Evolutionary conservation across 2,797 vertebrate species (phyloP).

Genomic region (Taeniopygia guttata): DNA sequence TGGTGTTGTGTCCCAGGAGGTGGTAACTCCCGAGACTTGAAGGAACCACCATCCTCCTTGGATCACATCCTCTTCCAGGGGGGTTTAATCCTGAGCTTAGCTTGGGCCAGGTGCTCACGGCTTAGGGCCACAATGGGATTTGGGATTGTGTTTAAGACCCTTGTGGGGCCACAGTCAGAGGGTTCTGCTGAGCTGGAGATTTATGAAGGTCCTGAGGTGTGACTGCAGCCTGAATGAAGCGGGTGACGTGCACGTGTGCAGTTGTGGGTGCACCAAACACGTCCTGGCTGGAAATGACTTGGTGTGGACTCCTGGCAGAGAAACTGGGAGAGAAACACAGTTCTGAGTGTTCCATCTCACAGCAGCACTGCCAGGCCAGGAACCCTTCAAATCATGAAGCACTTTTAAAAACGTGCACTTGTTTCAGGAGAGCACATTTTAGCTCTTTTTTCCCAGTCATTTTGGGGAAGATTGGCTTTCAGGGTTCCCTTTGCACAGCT

Average conservation of each 20-base stretch:
- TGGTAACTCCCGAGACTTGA: fast-evolving
- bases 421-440: neutral
- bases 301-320: too few relatives aligned
- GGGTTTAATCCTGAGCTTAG: neutral
- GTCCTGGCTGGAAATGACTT: neutral
- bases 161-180: neutral
- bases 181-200: neutral
- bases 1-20: neutral
- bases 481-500: neutral
- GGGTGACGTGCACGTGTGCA: neutral
- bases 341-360: fast-evolving
- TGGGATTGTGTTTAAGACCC: neutral
- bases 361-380: neutral
- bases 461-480: neutral
- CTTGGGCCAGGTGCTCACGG: neutral
- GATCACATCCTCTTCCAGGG: fast-evolving
- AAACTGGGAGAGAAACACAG: neutral
- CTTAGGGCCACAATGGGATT: neutral
- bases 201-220: neutral
- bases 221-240: neutral
- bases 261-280: fast-evolving
- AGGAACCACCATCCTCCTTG: neutral
- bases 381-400: neutral
- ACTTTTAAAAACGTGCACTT: neutral
- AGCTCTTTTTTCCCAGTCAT: neutral